Percentiles rank a stretch among this genome's conserved stretches.
phyloP scores from a whole-genome alignment of 2,113 vertebrate species.

The Pluvianellus socialis region DNA sequence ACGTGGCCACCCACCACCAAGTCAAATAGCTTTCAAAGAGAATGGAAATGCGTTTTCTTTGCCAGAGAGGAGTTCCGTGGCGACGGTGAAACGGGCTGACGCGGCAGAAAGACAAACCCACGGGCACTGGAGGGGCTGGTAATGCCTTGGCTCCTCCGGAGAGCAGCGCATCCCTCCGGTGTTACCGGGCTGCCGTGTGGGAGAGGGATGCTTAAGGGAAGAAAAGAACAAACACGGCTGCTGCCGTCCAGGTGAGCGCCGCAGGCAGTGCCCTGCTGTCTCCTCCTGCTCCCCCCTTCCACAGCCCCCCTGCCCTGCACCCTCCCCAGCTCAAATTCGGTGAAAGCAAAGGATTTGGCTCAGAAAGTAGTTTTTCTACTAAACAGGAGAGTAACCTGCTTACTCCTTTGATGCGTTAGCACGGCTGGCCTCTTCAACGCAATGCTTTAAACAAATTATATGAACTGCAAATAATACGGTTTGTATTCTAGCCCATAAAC shows the following conservation, averaged over 20 bases:
- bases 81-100: neutral
- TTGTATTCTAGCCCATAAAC: neutral
- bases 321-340: neutral
- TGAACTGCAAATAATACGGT: neutral
- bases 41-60: neutral
- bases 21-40: neutral
- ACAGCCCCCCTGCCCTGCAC: neutral
- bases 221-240: neutral
- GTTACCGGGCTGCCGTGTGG: neutral
- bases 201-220: neutral
- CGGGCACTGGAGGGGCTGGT: neutral
- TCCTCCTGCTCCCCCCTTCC: neutral
- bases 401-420: neutral
- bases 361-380: neutral
- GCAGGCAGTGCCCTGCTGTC: neutral
- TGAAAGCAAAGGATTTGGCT: neutral
- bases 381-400: neutral
- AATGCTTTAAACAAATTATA: neutral
- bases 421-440: neutral
- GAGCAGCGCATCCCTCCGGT: neutral
- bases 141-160: neutral
- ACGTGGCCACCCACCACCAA: neutral
- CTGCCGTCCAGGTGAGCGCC: neutral
- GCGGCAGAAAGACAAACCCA: neutral
- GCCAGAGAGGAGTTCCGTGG: neutral